Evolutionary conservation across 2,797 vertebrate species (phyloP).

Genomic region (Steatocranus sp.): DNA sequence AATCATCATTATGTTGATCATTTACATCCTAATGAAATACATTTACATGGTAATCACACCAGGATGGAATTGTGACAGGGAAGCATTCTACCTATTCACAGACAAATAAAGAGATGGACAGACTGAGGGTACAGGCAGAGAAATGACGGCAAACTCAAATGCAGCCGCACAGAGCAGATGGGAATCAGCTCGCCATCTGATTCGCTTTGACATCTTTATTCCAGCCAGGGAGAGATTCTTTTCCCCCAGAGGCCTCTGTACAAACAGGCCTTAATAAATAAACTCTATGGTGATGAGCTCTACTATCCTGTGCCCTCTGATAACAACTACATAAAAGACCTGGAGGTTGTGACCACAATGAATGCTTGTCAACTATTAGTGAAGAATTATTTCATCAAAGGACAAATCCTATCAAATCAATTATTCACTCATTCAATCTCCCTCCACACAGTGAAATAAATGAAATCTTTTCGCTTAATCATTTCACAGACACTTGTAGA

Average conservation of each 20-base stretch:
- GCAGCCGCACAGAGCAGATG: slow-evolving; percentile 45
- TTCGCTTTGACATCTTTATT: slow-evolving; percentile 45
- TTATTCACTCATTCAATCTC: not conserved
- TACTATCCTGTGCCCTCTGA: slow-evolving; percentile 7
- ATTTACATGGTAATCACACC: slow-evolving; percentile 63
- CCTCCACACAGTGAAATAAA: not conserved
- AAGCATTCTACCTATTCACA: slow-evolving; percentile 26
- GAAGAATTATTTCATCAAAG: slow-evolving; percentile 9
- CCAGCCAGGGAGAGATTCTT: not conserved
- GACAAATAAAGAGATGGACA: slow-evolving; percentile 22
- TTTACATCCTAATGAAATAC: slow-evolving; percentile 63
- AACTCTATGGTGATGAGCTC: not conserved
- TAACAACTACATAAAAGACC: slow-evolving; percentile 4
- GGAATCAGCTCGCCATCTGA: slow-evolving; percentile 28
- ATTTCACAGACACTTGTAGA: not conserved
- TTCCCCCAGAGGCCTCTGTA: not conserved
- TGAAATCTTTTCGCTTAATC: not conserved
- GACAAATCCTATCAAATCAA: slow-evolving; percentile 13
- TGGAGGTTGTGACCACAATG: slow-evolving; percentile 3
- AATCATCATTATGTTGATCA: slow-evolving; percentile 57
- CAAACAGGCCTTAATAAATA: slow-evolving; percentile 7
- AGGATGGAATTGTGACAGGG: slow-evolving; percentile 20
- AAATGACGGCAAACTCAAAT: slow-evolving; percentile 26
- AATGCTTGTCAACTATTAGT: slow-evolving; percentile 20
- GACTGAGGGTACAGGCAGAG: slow-evolving; percentile 12